Conservation (phyloP, 2,113 vertebrate species). For the Eleginops maclovinus region DNA sequence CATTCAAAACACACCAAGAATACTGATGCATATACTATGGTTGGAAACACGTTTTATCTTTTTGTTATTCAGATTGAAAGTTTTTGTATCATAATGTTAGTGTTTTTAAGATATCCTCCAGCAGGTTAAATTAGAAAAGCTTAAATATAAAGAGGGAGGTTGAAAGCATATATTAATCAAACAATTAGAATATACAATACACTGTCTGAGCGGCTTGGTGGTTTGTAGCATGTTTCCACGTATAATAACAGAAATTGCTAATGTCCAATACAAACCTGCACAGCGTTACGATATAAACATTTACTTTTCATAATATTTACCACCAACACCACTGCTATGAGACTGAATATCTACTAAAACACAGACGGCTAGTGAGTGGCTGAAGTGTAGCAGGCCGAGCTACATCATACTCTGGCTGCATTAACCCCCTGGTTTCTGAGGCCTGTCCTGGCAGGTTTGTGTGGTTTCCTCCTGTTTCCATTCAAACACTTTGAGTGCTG, state of each 20-base stretch:
- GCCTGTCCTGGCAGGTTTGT: slow-evolving; percentile 57
- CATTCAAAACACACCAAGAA: neutral
- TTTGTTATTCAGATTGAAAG: too few relatives aligned
- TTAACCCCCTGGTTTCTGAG: slow-evolving; percentile 62
- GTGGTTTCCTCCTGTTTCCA: slow-evolving; percentile 66
- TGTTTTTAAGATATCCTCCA: neutral
- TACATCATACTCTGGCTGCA: slow-evolving; percentile 68
- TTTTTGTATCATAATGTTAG: too few relatives aligned
- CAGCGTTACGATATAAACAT: slow-evolving; percentile 38
- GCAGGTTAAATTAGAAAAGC: too few relatives aligned
- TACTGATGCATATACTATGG: neutral
- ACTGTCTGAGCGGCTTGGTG: slow-evolving; percentile 10
- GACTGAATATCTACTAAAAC: slow-evolving; percentile 57
- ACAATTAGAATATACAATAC: slow-evolving; percentile 22
- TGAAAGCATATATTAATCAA: slow-evolving; percentile 22
- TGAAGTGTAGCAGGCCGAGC: slow-evolving; percentile 57
- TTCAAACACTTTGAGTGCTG: slow-evolving; percentile 64
- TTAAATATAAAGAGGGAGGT: neutral
- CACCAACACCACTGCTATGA: slow-evolving; percentile 38
- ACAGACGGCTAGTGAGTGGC: slow-evolving; percentile 47
- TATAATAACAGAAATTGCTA: slow-evolving; percentile 44
- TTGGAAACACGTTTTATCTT: neutral
- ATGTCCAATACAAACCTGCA: slow-evolving; percentile 30
- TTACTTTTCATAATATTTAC: slow-evolving; percentile 55
- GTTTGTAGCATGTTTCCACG: slow-evolving; percentile 19